Percentiles rank a stretch among this genome's conserved stretches.
Conservation (phyloP, 1,140 invertebrate genomes). For the Leptinotarsa texana region DNA sequence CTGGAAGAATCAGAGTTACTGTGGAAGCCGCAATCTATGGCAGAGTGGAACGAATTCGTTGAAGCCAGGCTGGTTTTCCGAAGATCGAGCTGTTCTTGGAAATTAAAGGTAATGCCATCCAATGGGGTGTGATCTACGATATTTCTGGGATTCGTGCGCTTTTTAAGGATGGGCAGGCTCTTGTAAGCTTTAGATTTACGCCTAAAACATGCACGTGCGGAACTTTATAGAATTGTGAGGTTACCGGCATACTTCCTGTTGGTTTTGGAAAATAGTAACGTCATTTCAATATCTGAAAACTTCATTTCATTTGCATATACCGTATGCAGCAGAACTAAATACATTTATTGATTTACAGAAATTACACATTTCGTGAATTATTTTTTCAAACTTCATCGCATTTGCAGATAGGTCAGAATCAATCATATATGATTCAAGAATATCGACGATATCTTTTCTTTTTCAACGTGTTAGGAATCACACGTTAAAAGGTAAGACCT, state of each 20-base stretch:
- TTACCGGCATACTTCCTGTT: neutral
- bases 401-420: too few species aligned
- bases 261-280: neutral
- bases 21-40: constrained; percentile 28
- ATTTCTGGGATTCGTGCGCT: constrained; percentile 31
- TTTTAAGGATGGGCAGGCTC: constrained; percentile 46
- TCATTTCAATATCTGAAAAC: too few species aligned
- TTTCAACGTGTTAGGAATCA: too few species aligned
- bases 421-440: too few species aligned
- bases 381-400: too few species aligned
- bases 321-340: too few species aligned
- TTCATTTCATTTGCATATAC: too few species aligned
- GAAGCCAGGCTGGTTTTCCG: constrained; percentile 41
- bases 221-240: neutral
- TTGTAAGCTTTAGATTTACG: constrained; percentile 41
- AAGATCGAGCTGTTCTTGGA: constrained; percentile 44
- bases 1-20: constrained; percentile 54
- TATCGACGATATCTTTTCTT: too few species aligned
- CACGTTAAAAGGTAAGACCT: too few species aligned
- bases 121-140: constrained; percentile 36
- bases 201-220: constrained; percentile 52
- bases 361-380: too few species aligned
- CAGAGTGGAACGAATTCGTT: constrained; percentile 41
- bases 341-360: too few species aligned
- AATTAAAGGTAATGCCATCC: constrained; percentile 50